Evolutionary conservation across 2,113 vertebrate genomes (phyloP), one percentile per base, ranked within the genome.

Genomic region (Oenanthe oenanthe): DNA sequence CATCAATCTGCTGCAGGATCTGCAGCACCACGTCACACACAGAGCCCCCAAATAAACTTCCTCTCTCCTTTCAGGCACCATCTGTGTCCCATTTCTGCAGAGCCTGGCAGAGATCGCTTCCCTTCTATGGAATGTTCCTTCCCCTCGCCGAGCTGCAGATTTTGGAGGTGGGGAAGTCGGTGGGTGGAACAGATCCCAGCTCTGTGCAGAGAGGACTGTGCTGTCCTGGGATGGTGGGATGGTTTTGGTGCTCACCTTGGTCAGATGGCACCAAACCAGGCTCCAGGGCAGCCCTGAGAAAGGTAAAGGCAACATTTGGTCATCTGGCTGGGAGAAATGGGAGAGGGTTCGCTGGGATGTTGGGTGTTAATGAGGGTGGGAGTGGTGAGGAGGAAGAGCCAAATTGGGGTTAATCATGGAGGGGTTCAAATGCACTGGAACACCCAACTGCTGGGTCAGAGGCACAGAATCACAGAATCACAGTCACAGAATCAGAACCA

Each of bases 31-130:
- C 95, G 80, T 96, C 95, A 86, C 12, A 1, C 14, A 0, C 79
- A 42, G 89, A 88, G 85, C 95, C 94, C 92, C 94, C 88, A 70
- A 60, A 96, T 95, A 97, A 93, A 96, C 94, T 97, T 96, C 97
- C 74, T 60, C 85, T 97, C 95, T 56, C 32, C 1, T 85, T 89
- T 36, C 61, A 96, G 89, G 58, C 48, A 94, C 96, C 97, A 96
- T 97, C 96, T 97, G 96, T 97, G 95, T 95, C 95, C 91, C 96
- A 95, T 83, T 94, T 93, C 88, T 86, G 63, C 73, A 60, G 86
- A 0, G 1, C 91, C 92, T 84, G 87, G 95, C 89, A 92, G 72
- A 43, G 79, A 79, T 45, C 4, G 1, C 53, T 96, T 89, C 93
- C 96, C 96, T 96, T 96, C 95, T 96, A 92, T 88, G 97, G 96